phyloP scores from a whole-genome alignment of 1,140 invertebrate species.

The Caenorhabditis briggsae region DNA sequence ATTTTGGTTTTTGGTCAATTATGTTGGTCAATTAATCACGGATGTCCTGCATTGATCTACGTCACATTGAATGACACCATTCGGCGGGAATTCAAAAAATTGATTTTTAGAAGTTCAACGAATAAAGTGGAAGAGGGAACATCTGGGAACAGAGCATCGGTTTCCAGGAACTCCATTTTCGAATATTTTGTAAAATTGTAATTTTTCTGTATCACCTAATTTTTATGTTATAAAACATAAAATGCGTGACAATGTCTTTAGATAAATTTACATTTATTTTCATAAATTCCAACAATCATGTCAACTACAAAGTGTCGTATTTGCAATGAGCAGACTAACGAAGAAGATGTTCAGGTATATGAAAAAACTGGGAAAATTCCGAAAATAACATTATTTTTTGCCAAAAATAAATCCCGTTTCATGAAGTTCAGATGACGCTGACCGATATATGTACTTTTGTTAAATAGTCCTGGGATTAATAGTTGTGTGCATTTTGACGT shows the following conservation, averaged over 20 bases:
- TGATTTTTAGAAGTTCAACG: background rate
- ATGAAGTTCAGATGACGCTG: too few species aligned
- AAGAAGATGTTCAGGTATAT: conserved; percentile 23
- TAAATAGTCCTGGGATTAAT: too few species aligned
- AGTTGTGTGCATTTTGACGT: too few species aligned
- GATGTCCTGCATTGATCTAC: conserved; percentile 56
- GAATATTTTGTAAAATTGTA: background rate
- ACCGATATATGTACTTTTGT: too few species aligned
- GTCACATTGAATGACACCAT: conserved; percentile 38
- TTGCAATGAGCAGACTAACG: conserved; percentile 22
- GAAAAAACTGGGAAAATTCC: background rate
- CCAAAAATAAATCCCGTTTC: too few species aligned
- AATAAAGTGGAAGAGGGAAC: conserved; percentile 2
- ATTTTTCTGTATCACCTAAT: too few species aligned
- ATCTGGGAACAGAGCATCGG: background rate
- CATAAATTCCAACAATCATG: background rate
- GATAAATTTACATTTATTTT: background rate
- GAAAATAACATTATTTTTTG: too few species aligned
- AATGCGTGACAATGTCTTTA: too few species aligned
- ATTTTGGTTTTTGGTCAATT: conserved; percentile 58
- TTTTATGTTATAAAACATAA: too few species aligned
- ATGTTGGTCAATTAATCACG: conserved; percentile 56
- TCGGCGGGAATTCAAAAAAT: conserved; percentile 47
- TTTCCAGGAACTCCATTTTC: background rate
- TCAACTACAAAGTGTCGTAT: conserved; percentile 29